Conservation (phyloP, 2,797 vertebrate genomes). For the Podarcis lilfordi region DNA sequence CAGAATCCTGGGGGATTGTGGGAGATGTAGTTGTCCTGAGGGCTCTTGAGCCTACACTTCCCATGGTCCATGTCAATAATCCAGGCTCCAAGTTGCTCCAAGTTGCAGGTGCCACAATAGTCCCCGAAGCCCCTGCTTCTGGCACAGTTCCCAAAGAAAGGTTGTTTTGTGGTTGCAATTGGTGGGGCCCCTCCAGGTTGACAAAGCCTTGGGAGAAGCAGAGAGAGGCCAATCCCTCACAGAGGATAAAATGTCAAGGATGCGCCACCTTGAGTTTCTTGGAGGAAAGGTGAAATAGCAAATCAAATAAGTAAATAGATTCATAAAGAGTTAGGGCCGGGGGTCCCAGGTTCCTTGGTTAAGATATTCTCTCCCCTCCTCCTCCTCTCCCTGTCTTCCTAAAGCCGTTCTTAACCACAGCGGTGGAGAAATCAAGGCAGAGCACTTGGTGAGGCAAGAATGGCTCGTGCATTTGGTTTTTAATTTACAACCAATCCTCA, state of each 20-base stretch:
- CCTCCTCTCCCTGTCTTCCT: background rate
- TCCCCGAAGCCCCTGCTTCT: no score
- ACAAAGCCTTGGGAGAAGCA: background rate
- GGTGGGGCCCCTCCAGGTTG: no score
- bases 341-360: background rate
- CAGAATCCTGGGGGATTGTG: no score
- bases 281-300: background rate
- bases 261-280: background rate
- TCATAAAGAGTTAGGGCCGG: no score
- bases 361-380: background rate
- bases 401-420: background rate
- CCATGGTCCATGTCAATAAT: no score
- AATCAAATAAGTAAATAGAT: background rate
- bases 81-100: no score
- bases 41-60: no score
- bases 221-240: background rate
- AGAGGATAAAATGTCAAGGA: background rate
- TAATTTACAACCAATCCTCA: conserved; percentile 1
- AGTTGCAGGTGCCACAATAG: no score
- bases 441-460: background rate
- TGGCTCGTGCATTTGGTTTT: background rate
- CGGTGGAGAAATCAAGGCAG: background rate
- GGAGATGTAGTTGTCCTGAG: background rate
- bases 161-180: no score
- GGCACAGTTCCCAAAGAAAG: no score